Evolutionary conservation across 1,140 invertebrate species (phyloP).

Genomic region (Ceratosolen fusciceps): DNA sequence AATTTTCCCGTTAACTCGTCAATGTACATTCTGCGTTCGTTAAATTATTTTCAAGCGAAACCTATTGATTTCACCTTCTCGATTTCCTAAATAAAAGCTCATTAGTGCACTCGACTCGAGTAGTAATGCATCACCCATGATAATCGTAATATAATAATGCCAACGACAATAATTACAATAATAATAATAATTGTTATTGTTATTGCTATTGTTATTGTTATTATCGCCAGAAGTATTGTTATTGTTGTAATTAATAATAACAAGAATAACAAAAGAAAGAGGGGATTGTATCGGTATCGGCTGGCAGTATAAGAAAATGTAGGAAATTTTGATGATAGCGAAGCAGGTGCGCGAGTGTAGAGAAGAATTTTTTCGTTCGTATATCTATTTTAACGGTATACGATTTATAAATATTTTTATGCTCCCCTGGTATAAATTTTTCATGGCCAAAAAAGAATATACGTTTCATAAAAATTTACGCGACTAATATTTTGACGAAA

Average conservation of each 20-base stretch:
- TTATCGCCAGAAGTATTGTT: no score
- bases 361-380: not conserved
- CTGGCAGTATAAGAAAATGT: not conserved
- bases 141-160: no score
- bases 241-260: not conserved
- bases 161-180: no score
- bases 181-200: no score
- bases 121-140: no score
- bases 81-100: no score
- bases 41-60: no score
- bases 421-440: not conserved
- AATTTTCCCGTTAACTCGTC: no score
- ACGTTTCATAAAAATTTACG: not conserved
- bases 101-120: no score
- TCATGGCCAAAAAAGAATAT: not conserved
- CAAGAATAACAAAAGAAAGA: not conserved
- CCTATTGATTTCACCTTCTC: no score
- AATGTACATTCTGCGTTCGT: no score
- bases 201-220: no score
- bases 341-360: not conserved
- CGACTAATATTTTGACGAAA: not conserved
- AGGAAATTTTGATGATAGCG: not conserved
- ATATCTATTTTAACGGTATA: not conserved
- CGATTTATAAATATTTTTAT: constrained; percentile 9
- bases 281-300: not conserved